Conservation (phyloP, 2,113 vertebrate species). For the Bos indicus region DNA sequence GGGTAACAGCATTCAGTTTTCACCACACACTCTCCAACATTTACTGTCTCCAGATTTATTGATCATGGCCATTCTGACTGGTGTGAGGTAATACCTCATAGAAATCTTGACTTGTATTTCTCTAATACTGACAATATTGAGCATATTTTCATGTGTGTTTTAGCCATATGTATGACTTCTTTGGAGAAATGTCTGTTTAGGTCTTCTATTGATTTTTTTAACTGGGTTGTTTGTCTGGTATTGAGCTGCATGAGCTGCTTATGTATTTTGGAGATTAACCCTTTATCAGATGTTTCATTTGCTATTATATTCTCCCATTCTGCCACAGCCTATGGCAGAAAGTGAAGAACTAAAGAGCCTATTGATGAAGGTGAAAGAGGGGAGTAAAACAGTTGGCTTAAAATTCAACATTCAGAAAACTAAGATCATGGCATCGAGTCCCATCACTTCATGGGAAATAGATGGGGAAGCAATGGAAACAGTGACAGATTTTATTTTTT, state of each 20-base stretch:
- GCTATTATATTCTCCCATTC: neutral
- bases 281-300: neutral
- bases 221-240: neutral
- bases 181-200: neutral
- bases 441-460: neutral
- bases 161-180: neutral
- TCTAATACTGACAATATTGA: neutral
- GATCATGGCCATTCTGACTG: neutral
- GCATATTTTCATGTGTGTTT: neutral
- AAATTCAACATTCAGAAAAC: neutral
- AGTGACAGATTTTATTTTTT: neutral
- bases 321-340: neutral
- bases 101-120: neutral
- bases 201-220: neutral
- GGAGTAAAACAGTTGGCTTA: neutral
- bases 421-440: neutral
- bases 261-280: neutral
- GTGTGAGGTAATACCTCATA: neutral
- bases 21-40: neutral
- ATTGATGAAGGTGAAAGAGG: neutral
- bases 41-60: neutral
- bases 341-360: neutral
- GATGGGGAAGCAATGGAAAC: neutral
- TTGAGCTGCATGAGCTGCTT: neutral
- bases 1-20: neutral